phyloP scores from a whole-genome alignment of 2,888 invertebrate species.

The Leptogaster cylindrica region DNA sequence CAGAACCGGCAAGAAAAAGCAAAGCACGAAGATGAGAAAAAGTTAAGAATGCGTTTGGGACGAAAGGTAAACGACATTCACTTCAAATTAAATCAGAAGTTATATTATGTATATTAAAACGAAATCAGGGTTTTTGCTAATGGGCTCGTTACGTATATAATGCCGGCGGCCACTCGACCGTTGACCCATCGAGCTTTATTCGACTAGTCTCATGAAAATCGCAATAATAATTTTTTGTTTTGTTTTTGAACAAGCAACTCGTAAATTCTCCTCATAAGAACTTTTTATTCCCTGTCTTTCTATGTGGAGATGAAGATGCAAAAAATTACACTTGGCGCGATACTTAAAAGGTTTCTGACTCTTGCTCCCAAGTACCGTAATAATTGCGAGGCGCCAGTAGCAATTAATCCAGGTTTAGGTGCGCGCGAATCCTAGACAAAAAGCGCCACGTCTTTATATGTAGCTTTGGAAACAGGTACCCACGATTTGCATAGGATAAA shows the following conservation, averaged over 20 bases:
- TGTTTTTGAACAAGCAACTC: background rate
- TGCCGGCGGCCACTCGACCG: background rate
- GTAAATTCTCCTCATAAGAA: constrained; percentile 15
- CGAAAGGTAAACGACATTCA: constrained; percentile 34
- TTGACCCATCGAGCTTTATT: constrained; percentile 16
- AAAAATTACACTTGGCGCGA: constrained; percentile 22
- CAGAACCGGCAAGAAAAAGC: constrained; percentile 22
- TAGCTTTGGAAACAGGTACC: no score
- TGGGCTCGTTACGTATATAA: constrained; percentile 16
- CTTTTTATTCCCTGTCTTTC: background rate
- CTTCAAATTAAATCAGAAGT: constrained; percentile 36
- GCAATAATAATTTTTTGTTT: background rate
- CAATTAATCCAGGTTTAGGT: constrained; percentile 37
- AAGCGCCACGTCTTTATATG: constrained; percentile 18
- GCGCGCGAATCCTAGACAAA: constrained; percentile 12
- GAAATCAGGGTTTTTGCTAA: constrained; percentile 32
- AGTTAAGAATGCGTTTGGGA: constrained; percentile 17
- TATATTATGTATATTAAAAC: constrained; percentile 33
- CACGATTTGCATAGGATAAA: background rate
- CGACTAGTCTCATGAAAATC: constrained; percentile 9
- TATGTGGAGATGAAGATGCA: background rate
- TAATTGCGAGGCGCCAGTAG: constrained; percentile 34
- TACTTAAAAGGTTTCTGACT: constrained; percentile 36
- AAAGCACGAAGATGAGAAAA: constrained; percentile 19
- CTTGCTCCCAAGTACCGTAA: constrained; percentile 20